Percentiles rank a stretch among this genome's conserved stretches.
These are phyloP conservation scores for Magallana angulata DNA, from an alignment of 1,140 invertebrate genomes.

Conservation along the genomic window DNA sequence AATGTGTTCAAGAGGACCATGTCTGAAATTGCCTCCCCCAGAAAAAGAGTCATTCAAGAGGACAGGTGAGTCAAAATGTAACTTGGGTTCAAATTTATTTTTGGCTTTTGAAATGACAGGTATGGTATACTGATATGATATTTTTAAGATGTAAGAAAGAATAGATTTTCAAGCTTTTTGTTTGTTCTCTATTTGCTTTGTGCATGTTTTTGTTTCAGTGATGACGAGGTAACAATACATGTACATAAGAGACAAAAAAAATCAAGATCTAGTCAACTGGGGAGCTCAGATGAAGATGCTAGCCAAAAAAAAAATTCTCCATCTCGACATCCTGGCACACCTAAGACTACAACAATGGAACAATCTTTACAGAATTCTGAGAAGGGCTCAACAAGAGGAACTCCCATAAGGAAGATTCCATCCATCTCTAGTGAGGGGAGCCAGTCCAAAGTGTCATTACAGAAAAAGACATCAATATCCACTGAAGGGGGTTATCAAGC, in stretches of 20 bases:
- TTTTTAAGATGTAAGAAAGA: no score
- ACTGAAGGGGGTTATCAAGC: constrained; percentile 8
- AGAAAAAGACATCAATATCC: background rate
- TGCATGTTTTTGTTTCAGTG: background rate
- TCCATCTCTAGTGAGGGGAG: constrained; percentile 23
- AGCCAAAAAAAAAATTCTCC: background rate
- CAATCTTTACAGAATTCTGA: background rate
- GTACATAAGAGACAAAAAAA: background rate
- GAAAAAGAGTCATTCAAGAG: constrained; percentile 4
- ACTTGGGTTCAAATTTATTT: no score
- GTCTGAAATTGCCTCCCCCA: background rate
- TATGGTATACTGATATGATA: no score
- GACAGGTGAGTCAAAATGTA: background rate
- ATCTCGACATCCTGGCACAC: background rate
- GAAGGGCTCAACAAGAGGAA: background rate
- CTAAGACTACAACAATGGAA: background rate
- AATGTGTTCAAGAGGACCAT: background rate
- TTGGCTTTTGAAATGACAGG: no score
- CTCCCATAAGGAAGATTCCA: background rate
- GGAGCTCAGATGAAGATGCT: background rate
- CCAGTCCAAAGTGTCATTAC: background rate
- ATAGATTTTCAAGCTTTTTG: no score
- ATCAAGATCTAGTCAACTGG: background rate
- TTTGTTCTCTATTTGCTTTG: no score
- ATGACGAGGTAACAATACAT: background rate